Percentiles rank a stretch among this genome's conserved stretches.
Evolutionary conservation across 2,888 invertebrate species (phyloP).

Genomic region (Tetheella fluctuosa): DNA sequence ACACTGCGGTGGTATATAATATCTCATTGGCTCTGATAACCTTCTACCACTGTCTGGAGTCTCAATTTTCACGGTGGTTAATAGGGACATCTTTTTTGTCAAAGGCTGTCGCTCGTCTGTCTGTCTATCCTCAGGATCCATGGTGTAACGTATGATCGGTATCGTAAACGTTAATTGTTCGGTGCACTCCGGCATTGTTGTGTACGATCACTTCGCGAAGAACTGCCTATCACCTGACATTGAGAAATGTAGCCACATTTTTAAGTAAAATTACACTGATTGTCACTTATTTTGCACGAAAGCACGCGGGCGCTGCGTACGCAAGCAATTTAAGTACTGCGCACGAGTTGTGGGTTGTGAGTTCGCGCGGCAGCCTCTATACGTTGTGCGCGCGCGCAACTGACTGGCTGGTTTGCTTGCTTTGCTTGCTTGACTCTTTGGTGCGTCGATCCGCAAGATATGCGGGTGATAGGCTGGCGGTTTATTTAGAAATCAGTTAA

Average conservation of each 20-base stretch:
- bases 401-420: slow-evolving; percentile 15
- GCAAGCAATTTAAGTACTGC: slow-evolving; percentile 45
- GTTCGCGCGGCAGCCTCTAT: slow-evolving; percentile 30
- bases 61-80: slow-evolving; percentile 77
- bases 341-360: slow-evolving; percentile 29
- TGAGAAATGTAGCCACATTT: slow-evolving; percentile 59
- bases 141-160: slow-evolving; percentile 77
- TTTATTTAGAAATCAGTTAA: slow-evolving; percentile 45
- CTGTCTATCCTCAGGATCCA: slow-evolving; percentile 72
- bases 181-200: slow-evolving; percentile 79
- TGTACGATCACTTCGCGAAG: slow-evolving; percentile 56
- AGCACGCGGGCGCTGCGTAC: slow-evolving; percentile 50
- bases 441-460: slow-evolving; percentile 20
- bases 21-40: slow-evolving; percentile 71
- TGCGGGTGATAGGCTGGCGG: slow-evolving; percentile 44
- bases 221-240: slow-evolving; percentile 39
- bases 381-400: slow-evolving; percentile 35
- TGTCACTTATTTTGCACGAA: slow-evolving; percentile 29
- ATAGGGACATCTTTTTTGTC: slow-evolving; percentile 74
- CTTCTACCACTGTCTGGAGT: slow-evolving; percentile 72
- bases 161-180: slow-evolving; percentile 75
- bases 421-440: slow-evolving; percentile 10
- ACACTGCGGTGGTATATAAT: slow-evolving; percentile 78
- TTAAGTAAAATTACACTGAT: slow-evolving; percentile 33
- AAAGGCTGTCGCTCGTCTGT: slow-evolving; percentile 64